Base-by-base conservation (phyloP, 2,888 invertebrate species). In the Cinara cedri region DNA sequence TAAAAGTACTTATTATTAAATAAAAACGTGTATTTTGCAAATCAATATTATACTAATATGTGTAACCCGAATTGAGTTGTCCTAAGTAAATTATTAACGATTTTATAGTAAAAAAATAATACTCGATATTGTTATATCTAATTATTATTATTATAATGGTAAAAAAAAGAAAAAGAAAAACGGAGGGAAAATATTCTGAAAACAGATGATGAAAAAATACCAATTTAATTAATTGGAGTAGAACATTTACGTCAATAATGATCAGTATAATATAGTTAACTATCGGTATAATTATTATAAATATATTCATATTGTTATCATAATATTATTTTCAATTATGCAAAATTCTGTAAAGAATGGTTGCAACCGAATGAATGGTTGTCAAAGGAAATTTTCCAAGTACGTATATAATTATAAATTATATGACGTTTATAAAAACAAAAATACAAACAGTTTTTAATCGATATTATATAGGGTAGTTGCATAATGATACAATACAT, bases 401-500 rank as follows among this genome's bases (percentile, higher is more conserved):
- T n/a, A n/a, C n/a, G n/a, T n/a, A n/a, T n/a, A n/a, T n/a, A n/a
- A n/a, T n/a, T n/a, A n/a, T n/a, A n/a, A n/a, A n/a, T n/a, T n/a
- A n/a, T n/a, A n/a, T n/a, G n/a, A n/a, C n/a, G n/a, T n/a, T n/a
- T n/a, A n/a, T 55, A 55, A 70, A 44, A 21, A 57, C 55, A 44
- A 55, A 19, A 21, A 71, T 44, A n/a, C n/a, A n/a, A n/a, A n/a
- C n/a, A n/a, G n/a, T n/a, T n/a, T n/a, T n/a, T n/a, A n/a, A n/a
- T n/a, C n/a, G n/a, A n/a, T n/a, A n/a, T n/a, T n/a, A n/a, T n/a
- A n/a, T 19, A 72, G 72, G 46, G 57, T 72, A 72, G 72, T 60
- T 72, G 60, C 72, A 72, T 49, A 60, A 49, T 60, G 26, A 49
- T 72, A 72, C 26, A 13, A 26, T 26, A 60, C n/a, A 3, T 72